Conservation (phyloP, 1,140 invertebrate species). For the Ceratoteleas bidentatus region DNA sequence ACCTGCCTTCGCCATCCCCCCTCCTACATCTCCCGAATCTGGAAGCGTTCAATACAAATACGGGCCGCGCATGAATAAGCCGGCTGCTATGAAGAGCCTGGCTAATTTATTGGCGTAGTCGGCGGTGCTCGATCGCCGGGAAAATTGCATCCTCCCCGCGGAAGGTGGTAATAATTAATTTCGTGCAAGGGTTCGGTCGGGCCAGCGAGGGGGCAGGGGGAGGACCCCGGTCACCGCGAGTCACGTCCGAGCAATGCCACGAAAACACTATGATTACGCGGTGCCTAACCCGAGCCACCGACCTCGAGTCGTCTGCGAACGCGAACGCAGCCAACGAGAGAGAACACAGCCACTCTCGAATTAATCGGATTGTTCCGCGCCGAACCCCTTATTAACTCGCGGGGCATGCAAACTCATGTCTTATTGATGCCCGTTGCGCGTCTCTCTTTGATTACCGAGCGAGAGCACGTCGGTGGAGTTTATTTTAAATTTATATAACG, state of each 20-base stretch:
- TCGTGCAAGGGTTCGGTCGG: conserved; percentile 48
- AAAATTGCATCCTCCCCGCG: conserved; percentile 65
- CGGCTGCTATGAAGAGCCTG: conserved; percentile 1
- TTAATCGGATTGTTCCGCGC: conserved; percentile 78
- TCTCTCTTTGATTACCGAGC: conserved; percentile 70
- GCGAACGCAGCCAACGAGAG: conserved; percentile 54
- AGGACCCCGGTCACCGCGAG: conserved; percentile 64
- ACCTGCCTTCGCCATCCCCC: no score
- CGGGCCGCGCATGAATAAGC: no score
- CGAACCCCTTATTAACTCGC: conserved; percentile 77
- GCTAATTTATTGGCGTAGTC: conserved; percentile 49
- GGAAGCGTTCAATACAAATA: no score
- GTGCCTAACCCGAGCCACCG: conserved; percentile 70
- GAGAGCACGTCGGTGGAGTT: conserved; percentile 69
- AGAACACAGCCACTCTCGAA: conserved; percentile 70
- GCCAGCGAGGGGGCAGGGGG: background rate
- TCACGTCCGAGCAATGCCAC: conserved; percentile 76
- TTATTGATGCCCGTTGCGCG: conserved; percentile 67
- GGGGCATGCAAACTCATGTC: conserved; percentile 74
- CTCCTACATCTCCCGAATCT: no score
- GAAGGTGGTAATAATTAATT: conserved; percentile 71
- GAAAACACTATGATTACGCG: conserved; percentile 77
- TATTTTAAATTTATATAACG: conserved; percentile 73
- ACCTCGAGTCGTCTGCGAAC: conserved; percentile 51
- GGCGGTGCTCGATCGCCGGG: conserved; percentile 51